phyloP scores from a whole-genome alignment of 2,113 vertebrate genomes.

The Otus sunia region DNA sequence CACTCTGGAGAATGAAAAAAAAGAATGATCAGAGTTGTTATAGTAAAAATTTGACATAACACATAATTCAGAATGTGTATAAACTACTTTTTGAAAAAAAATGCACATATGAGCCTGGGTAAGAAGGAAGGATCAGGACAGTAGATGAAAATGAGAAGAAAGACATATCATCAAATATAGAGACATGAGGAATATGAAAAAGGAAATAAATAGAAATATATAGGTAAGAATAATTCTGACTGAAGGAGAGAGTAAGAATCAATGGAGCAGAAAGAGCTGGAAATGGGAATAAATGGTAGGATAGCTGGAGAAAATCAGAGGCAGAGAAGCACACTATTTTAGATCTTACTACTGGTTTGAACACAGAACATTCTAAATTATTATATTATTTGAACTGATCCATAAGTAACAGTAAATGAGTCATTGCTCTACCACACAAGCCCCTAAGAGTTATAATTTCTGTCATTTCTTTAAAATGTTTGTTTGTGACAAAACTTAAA shows the following conservation, averaged over 20 bases:
- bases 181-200: background rate
- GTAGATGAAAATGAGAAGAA: background rate
- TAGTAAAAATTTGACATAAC: background rate
- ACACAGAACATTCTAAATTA: background rate
- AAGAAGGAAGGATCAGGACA: background rate
- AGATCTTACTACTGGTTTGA: background rate
- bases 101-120: accelerated
- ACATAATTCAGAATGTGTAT: too few relatives aligned
- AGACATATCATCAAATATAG: background rate
- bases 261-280: background rate
- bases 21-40: background rate
- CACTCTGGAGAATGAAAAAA: background rate
- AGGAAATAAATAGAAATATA: background rate
- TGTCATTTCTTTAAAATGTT: background rate
- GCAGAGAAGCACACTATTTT: background rate
- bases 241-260: background rate
- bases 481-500: background rate
- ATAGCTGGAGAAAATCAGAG: background rate
- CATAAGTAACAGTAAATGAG: background rate
- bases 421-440: background rate
- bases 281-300: background rate
- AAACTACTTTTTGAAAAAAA: background rate
- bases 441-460: background rate
- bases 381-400: background rate
- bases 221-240: background rate